phyloP scores from a whole-genome alignment of 2,888 invertebrate species.

The Lissonota sp. region DNA sequence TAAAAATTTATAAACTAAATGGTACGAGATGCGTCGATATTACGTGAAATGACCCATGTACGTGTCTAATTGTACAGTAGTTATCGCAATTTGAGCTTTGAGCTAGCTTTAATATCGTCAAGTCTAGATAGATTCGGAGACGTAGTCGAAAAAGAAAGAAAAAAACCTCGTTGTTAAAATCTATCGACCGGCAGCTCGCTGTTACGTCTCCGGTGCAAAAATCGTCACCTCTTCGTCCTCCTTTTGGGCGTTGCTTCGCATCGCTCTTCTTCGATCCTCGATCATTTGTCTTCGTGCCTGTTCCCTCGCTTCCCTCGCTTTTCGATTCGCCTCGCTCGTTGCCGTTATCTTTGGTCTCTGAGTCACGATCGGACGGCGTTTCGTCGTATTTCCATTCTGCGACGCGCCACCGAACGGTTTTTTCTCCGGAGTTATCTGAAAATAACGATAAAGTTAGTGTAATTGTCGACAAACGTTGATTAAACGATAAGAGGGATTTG shows the following conservation, averaged over 20 bases:
- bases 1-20: no score
- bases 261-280: conserved; percentile 89
- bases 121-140: conserved; percentile 24
- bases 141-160: neutral
- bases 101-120: conserved; percentile 44
- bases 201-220: conserved; percentile 82
- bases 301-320: conserved; percentile 87
- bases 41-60: neutral
- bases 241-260: conserved; percentile 78
- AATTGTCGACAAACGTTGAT: neutral
- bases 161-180: conserved; percentile 36
- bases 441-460: neutral
- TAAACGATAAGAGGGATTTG: neutral
- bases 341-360: conserved; percentile 77
- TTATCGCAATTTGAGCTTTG: conserved; percentile 46
- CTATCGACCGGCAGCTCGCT: conserved; percentile 65
- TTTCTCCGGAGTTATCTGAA: conserved; percentile 74
- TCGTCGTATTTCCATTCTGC: conserved; percentile 76
- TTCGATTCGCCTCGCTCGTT: conserved; percentile 83
- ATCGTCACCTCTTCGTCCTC: conserved; percentile 77
- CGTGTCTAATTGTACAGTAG: conserved; percentile 11
- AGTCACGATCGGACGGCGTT: conserved; percentile 74
- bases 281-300: conserved; percentile 92
- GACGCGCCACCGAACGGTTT: conserved; percentile 67
- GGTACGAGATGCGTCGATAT: no score